Evolutionary conservation across 2,888 invertebrate species (phyloP).

Genomic region (Eustalomyia histrio): DNA sequence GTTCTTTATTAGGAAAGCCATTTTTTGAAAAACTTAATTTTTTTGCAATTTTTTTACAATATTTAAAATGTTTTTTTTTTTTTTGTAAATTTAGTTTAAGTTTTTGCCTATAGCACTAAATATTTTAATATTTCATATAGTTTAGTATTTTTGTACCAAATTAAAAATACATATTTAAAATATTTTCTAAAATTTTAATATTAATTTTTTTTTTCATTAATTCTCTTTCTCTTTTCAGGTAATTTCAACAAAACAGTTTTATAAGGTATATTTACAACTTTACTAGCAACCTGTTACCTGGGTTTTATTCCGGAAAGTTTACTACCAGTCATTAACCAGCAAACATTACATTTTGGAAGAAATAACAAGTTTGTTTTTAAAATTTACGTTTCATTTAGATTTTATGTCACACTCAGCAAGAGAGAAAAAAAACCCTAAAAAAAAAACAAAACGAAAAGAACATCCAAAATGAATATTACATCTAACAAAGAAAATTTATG

Average conservation of each 20-base stretch:
- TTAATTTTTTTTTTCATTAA: conserved; percentile 1
- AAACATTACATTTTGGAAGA: neutral
- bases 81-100: too few relatives aligned
- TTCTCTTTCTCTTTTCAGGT: conserved; percentile 54
- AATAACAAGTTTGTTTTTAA: conserved; percentile 39
- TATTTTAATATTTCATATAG: too few relatives aligned
- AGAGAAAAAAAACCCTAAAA: neutral
- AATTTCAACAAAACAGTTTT: conserved; percentile 21
- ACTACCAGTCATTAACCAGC: conserved; percentile 19
- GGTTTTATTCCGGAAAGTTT: neutral
- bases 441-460: neutral
- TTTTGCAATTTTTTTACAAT: too few relatives aligned
- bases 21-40: too few relatives aligned
- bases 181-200: too few relatives aligned
- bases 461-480: neutral
- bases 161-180: too few relatives aligned
- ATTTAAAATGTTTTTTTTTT: too few relatives aligned
- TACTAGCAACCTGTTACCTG: conserved; percentile 9
- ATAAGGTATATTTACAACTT: neutral
- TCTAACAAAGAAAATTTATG: conserved; percentile 43
- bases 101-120: too few relatives aligned
- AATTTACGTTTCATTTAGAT: conserved; percentile 45
- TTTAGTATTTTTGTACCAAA: too few relatives aligned
- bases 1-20: too few relatives aligned
- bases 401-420: conserved; percentile 30